Conservation (phyloP, 2,113 vertebrate genomes). For the Axis porcinus region DNA sequence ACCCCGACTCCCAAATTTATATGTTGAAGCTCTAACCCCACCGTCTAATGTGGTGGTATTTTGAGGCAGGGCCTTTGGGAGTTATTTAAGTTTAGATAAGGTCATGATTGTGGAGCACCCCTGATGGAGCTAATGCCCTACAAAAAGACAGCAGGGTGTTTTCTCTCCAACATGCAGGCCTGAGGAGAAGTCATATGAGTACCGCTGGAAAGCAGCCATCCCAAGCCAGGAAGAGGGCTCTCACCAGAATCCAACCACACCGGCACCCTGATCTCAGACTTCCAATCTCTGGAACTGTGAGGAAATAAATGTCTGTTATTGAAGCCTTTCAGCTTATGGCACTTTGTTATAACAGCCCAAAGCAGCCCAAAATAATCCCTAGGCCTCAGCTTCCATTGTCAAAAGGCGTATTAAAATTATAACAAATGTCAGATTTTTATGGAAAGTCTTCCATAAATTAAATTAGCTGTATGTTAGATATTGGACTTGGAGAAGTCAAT, state of each 20-base stretch:
- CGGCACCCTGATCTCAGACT: background rate
- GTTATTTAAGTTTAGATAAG: background rate
- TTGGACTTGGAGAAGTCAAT: background rate
- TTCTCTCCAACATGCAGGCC: background rate
- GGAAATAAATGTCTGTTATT: background rate
- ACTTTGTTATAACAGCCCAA: background rate
- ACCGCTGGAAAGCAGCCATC: too few relatives aligned
- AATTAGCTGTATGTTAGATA: conserved; percentile 18
- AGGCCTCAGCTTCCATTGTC: background rate
- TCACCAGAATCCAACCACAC: background rate
- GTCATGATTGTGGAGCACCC: background rate
- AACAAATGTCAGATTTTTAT: conserved; percentile 9
- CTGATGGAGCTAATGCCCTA: background rate
- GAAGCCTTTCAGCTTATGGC: background rate
- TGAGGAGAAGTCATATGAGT: background rate
- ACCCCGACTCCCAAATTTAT: background rate
- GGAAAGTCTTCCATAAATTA: conserved; percentile 15
- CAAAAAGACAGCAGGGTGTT: background rate
- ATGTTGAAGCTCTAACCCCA: background rate
- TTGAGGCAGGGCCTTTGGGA: background rate
- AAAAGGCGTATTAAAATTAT: background rate
- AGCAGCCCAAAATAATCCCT: background rate
- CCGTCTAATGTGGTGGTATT: background rate
- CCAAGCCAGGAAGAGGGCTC: background rate
- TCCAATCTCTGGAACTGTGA: background rate